A percentile compares a stretch with the other conserved stretches of the same genome.
Conservation (phyloP, 2,888 invertebrate genomes). For the Rhagonycha lutea region DNA sequence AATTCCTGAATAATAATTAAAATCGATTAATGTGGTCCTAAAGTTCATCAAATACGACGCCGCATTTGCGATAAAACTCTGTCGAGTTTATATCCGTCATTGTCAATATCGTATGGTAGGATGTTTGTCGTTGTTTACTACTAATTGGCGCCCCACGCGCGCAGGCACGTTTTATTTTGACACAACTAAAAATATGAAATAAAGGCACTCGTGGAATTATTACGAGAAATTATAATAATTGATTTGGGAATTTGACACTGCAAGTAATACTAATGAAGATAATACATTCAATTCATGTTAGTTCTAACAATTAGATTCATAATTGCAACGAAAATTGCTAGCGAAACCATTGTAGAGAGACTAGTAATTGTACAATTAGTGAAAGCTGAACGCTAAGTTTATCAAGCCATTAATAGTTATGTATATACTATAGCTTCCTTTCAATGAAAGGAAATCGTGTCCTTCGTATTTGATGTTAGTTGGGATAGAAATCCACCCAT, state of each 20-base stretch:
- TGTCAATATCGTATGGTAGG: not conserved
- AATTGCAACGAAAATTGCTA: not conserved
- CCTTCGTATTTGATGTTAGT: not conserved
- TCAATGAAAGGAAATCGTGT: not conserved
- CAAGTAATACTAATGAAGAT: not conserved
- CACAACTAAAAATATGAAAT: not conserved
- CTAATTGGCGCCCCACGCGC: not conserved
- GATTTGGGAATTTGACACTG: not conserved
- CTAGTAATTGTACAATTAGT: not conserved
- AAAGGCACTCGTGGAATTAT: not conserved
- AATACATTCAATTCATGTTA: not conserved
- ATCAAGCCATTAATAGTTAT: not conserved
- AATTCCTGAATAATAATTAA: not conserved
- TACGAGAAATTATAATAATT: not conserved
- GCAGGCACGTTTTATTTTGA: not conserved
- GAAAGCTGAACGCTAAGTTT: not conserved
- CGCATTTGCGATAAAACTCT: not conserved
- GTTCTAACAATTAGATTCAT: not conserved
- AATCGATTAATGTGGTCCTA: not conserved
- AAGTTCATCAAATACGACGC: not conserved
- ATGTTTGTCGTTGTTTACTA: not conserved
- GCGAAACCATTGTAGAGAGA: not conserved
- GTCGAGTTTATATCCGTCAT: not conserved
- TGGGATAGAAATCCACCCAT: not conserved
- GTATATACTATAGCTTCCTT: not conserved